Evolutionary conservation across 2,797 vertebrate genomes (phyloP).

Genomic region (Sebastes ruberrimus): DNA sequence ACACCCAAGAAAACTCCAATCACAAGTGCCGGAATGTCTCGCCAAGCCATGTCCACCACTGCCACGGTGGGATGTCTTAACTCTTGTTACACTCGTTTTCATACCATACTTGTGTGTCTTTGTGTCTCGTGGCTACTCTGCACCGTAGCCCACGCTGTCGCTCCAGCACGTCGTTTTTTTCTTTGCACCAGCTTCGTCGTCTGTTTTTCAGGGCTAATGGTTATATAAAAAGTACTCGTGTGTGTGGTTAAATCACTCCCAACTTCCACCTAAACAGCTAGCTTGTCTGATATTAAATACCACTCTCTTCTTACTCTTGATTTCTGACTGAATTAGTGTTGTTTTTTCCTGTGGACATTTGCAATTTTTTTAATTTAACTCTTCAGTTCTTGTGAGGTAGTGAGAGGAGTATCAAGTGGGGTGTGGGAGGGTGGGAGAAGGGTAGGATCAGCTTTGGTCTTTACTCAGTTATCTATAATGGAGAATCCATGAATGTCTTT

Average conservation of each 20-base stretch:
- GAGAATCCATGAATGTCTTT: conserved; percentile 81
- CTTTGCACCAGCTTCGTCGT: conserved; percentile 68
- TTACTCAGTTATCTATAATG: conserved; percentile 74
- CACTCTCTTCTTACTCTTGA: conserved; percentile 74
- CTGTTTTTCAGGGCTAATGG: conserved; percentile 63
- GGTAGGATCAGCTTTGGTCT: conserved; percentile 59
- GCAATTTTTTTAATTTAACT: conserved; percentile 41
- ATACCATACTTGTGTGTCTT: conserved; percentile 36
- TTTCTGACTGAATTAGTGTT: conserved; percentile 75
- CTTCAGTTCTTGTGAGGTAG: conserved; percentile 68
- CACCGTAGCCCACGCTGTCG: conserved; percentile 42
- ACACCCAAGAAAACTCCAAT: conserved; percentile 70
- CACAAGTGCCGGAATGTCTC: conserved; percentile 85
- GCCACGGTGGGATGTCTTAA: conserved; percentile 79
- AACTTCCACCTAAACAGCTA: conserved; percentile 67
- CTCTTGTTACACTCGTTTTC: conserved; percentile 69
- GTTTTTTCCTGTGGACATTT: conserved; percentile 73
- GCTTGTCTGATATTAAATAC: conserved; percentile 72
- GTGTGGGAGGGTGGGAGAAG: not conserved
- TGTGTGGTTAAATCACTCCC: conserved; percentile 60
- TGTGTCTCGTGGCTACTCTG: conserved; percentile 42
- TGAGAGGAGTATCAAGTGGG: conserved; percentile 47
- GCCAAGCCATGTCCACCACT: conserved; percentile 78
- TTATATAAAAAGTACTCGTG: conserved; percentile 59
- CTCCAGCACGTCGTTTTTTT: conserved; percentile 62